These are phyloP conservation scores for Chlamydotis undulata DNA, from an alignment of 2,113 vertebrate species.

Conservation along the genomic window DNA sequence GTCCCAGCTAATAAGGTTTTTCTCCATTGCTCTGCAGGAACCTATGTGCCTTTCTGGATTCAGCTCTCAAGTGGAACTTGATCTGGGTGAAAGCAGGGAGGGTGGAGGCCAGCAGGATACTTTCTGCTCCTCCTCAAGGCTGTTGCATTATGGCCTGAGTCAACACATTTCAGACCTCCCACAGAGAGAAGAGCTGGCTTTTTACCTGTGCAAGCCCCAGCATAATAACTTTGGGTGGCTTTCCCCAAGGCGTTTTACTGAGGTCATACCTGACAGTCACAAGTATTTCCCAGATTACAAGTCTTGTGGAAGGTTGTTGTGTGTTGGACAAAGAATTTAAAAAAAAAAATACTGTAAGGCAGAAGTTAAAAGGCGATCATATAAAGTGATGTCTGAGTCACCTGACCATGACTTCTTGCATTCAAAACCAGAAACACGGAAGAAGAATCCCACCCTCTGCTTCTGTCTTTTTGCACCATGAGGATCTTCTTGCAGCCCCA, in stretches of 20 bases:
- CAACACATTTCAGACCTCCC: conserved; percentile 48
- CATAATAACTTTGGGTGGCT: not conserved
- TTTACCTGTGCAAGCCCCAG: not conserved
- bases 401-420: not conserved
- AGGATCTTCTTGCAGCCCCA: not conserved
- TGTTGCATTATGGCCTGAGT: not conserved
- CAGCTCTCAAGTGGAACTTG: not conserved
- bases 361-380: not conserved
- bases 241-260: not conserved
- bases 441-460: not conserved
- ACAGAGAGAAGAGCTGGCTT: not conserved
- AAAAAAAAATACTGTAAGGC: not conserved
- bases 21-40: not conserved
- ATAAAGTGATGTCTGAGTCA: not conserved
- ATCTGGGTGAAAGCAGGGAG: not conserved
- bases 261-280: not conserved
- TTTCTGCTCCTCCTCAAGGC: conserved; percentile 9
- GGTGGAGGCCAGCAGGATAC: not conserved
- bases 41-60: not conserved
- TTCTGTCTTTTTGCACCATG: not conserved
- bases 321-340: not conserved
- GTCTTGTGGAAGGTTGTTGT: not conserved
- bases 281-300: conserved; percentile 29
- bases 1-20: not conserved
- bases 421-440: not conserved